These are phyloP conservation scores for Dioctria linearis DNA, from an alignment of 2,888 invertebrate species.

Conservation along the genomic window DNA sequence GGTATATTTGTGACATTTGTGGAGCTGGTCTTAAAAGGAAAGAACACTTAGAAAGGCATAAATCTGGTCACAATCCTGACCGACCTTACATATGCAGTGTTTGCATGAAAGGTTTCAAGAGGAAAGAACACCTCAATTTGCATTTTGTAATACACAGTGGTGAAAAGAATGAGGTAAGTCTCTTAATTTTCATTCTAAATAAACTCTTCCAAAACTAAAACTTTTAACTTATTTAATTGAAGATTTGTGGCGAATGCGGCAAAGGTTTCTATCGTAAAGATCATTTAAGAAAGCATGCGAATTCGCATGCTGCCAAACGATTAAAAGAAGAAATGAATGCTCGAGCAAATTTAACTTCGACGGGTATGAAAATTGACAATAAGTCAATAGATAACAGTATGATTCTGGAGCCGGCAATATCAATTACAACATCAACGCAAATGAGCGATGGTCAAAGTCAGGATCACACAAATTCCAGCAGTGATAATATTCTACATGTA, in stretches of 20 bases:
- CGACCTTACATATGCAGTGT: slow-evolving; percentile 84
- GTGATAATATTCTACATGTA: slow-evolving; percentile 35
- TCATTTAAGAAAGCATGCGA: slow-evolving; percentile 84
- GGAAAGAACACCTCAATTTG: slow-evolving; percentile 86
- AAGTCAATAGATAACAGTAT: neutral
- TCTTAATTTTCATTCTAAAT: neutral
- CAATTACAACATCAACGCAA: slow-evolving; percentile 53
- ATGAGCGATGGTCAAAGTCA: slow-evolving; percentile 54
- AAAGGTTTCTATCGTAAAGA: slow-evolving; percentile 84
- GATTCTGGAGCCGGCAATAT: slow-evolving; percentile 38
- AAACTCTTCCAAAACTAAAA: neutral
- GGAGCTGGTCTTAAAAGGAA: slow-evolving; percentile 84
- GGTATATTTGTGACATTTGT: slow-evolving; percentile 83
- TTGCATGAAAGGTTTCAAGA: slow-evolving; percentile 85
- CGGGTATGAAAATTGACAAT: slow-evolving; percentile 5
- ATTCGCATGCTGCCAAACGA: slow-evolving; percentile 83
- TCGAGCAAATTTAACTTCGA: slow-evolving; percentile 28
- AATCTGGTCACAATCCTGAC: slow-evolving; percentile 86
- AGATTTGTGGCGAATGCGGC: slow-evolving; percentile 64
- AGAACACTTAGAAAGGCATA: slow-evolving; percentile 84
- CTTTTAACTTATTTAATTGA: slow-evolving; percentile 56
- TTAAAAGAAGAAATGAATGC: slow-evolving; percentile 76
- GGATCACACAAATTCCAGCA: slow-evolving; percentile 42
- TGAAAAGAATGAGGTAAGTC: slow-evolving; percentile 81
- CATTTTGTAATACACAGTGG: slow-evolving; percentile 90